Evolutionary conservation across 2,888 invertebrate genomes (phyloP).

Genomic region (Pterostichus niger): DNA sequence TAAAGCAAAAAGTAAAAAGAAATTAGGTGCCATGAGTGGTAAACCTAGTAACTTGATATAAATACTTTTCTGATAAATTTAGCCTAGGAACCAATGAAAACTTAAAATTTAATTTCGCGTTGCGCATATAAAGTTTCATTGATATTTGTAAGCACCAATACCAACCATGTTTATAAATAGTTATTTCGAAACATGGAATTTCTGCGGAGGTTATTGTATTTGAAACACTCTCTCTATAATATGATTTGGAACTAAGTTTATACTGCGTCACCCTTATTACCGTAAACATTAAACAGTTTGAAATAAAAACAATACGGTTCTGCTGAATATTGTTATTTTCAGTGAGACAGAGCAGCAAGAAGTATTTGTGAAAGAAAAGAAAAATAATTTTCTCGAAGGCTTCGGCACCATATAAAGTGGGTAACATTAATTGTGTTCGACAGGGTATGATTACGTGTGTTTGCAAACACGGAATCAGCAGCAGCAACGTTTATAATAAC

Average conservation of each 20-base stretch:
- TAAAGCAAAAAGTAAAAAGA: no score
- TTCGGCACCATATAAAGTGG: not conserved
- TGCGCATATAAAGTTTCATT: constrained; percentile 12
- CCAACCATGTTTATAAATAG: not conserved
- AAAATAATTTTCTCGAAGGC: not conserved
- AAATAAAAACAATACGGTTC: not conserved
- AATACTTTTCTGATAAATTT: no score
- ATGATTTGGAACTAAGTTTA: no score
- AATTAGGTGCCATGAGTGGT: no score
- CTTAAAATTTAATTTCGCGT: not conserved
- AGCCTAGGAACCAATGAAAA: not conserved
- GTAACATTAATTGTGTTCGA: constrained; percentile 38
- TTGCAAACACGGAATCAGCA: not conserved
- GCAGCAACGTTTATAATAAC: constrained; percentile 8
- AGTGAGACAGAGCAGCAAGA: not conserved
- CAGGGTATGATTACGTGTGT: constrained; percentile 12
- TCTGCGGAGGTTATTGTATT: not conserved
- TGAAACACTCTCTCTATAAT: not conserved
- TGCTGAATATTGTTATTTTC: not conserved
- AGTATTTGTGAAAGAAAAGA: not conserved
- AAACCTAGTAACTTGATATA: no score
- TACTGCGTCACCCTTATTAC: no score
- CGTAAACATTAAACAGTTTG: not conserved
- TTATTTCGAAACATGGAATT: constrained; percentile 7
- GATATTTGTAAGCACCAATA: not conserved